Percentiles rank a stretch among this genome's conserved stretches.
Conservation (phyloP, 2,888 invertebrate species). For the Eupithecia pulchellata region DNA sequence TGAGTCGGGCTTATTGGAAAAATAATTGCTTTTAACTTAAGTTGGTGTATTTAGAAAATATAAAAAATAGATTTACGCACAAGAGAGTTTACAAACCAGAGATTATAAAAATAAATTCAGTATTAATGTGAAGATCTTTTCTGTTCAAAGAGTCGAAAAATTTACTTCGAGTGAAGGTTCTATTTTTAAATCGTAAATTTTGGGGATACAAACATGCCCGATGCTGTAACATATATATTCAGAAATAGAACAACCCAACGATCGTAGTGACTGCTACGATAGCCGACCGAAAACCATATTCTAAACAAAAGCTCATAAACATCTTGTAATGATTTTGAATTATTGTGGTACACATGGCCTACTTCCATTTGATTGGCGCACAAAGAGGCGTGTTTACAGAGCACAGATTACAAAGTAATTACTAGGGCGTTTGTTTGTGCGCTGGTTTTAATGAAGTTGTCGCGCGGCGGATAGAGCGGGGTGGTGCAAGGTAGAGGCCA, state of each 20-base stretch:
- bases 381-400: slow-evolving; percentile 30
- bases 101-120: background rate
- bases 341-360: slow-evolving; percentile 3
- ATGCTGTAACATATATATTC: background rate
- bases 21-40: background rate
- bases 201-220: background rate
- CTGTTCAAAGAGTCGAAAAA: background rate
- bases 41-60: background rate
- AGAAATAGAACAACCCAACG: background rate
- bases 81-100: background rate
- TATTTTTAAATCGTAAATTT: background rate
- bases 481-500: slow-evolving; percentile 3
- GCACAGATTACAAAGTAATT: slow-evolving; percentile 29
- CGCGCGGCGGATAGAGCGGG: slow-evolving; percentile 21
- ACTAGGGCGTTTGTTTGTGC: slow-evolving; percentile 34
- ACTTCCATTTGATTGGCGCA: slow-evolving; percentile 28
- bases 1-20: slow-evolving; percentile 1
- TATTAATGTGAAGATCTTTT: background rate
- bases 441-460: slow-evolving; percentile 41
- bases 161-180: background rate
- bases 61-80: background rate
- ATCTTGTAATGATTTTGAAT: background rate
- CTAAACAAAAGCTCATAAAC: background rate
- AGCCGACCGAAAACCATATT: background rate
- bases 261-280: background rate